Conservation (phyloP, 1,140 invertebrate species). For the Neuroterus valhalla region DNA sequence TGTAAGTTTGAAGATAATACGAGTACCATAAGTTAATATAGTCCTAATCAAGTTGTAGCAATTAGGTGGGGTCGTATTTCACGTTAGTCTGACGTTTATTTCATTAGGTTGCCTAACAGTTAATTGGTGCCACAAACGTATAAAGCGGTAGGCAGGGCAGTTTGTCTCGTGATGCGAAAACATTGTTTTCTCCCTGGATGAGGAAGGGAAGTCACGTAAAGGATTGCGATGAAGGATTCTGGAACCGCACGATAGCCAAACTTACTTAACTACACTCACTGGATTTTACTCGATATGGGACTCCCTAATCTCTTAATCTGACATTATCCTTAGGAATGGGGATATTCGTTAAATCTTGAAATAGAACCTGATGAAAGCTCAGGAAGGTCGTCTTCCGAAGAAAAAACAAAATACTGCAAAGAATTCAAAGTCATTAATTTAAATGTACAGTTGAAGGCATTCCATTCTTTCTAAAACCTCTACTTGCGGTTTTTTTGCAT, state of each 20-base stretch:
- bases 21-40: slow-evolving; percentile 44
- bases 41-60: slow-evolving; percentile 45
- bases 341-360: too few relatives aligned
- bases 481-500: too few relatives aligned
- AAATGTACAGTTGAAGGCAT: too few relatives aligned
- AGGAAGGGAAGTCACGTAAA: slow-evolving; percentile 57
- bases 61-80: slow-evolving; percentile 41
- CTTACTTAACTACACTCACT: not conserved
- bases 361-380: too few relatives aligned
- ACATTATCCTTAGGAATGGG: not conserved
- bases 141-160: slow-evolving; percentile 56
- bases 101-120: slow-evolving; percentile 45
- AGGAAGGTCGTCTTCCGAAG: too few relatives aligned
- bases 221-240: slow-evolving; percentile 58
- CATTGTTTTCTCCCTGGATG: slow-evolving; percentile 54
- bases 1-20: too few relatives aligned
- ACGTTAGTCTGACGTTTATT: slow-evolving; percentile 48
- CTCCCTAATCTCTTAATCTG: slow-evolving; percentile 63
- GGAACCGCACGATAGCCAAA: slow-evolving; percentile 23
- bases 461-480: too few relatives aligned
- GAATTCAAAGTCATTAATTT: too few relatives aligned
- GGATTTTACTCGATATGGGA: slow-evolving; percentile 49
- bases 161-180: slow-evolving; percentile 65
- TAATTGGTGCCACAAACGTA: slow-evolving; percentile 57
- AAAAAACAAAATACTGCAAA: too few relatives aligned